These are phyloP conservation scores for Apamea sordens DNA, from an alignment of 2,888 invertebrate genomes.

Conservation along the genomic window DNA sequence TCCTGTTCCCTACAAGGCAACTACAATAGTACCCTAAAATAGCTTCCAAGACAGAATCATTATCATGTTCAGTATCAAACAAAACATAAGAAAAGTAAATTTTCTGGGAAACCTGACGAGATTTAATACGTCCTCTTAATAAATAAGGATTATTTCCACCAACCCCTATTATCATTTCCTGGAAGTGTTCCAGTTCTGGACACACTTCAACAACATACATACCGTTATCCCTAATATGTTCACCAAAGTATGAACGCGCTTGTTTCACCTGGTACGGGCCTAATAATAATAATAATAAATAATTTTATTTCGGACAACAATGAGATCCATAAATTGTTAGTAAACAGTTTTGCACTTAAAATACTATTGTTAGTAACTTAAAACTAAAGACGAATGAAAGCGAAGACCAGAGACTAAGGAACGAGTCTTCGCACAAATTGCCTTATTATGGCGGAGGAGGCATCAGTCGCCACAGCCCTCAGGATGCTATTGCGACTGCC, in stretches of 20 bases:
- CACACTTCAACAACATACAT: constrained; percentile 7
- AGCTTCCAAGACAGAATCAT: constrained; percentile 7
- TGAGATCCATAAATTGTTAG: too few species aligned
- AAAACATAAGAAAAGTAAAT: constrained; percentile 4
- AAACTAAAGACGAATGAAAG: too few species aligned
- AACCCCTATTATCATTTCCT: constrained; percentile 5
- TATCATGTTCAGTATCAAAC: constrained; percentile 9
- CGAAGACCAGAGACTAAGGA: too few species aligned
- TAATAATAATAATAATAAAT: too few species aligned
- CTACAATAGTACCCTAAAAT: not conserved
- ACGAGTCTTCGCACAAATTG: too few species aligned
- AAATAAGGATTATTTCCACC: constrained; percentile 19
- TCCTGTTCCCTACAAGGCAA: too few species aligned
- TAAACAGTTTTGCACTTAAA: too few species aligned
- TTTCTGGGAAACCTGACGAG: constrained; percentile 12
- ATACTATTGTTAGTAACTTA: too few species aligned
- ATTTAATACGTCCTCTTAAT: constrained; percentile 17
- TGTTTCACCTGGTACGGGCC: constrained; percentile 12
- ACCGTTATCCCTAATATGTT: constrained; percentile 7
- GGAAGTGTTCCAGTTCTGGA: constrained; percentile 2
- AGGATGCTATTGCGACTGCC: too few species aligned
- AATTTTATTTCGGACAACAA: too few species aligned
- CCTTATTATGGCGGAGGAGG: too few species aligned
- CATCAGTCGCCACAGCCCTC: too few species aligned
- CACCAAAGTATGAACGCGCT: constrained; percentile 3